Percentiles rank a stretch among this genome's conserved stretches.
Evolutionary conservation across 2,888 invertebrate species (phyloP).

Genomic region (Caenorhabditis zanzibari): DNA sequence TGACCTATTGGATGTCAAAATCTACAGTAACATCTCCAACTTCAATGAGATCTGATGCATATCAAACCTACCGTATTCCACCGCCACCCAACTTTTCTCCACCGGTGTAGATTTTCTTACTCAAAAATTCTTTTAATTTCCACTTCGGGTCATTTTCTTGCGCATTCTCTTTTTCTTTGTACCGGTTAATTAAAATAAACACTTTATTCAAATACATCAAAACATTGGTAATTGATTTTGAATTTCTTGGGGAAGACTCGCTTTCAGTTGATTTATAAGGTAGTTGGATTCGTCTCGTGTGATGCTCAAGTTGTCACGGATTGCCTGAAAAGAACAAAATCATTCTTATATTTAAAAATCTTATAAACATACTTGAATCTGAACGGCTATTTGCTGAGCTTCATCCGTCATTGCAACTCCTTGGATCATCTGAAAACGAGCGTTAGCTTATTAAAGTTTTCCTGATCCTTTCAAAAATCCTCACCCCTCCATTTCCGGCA

Average conservation of each 20-base stretch:
- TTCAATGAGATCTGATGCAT: conserved; percentile 53
- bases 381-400: conserved; percentile 54
- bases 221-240: conserved; percentile 47
- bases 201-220: conserved; percentile 8
- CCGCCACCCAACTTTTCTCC: conserved; percentile 57
- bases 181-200: conserved; percentile 26
- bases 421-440: conserved; percentile 17
- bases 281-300: conserved; percentile 45
- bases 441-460: too few species aligned
- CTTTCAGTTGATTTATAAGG: conserved; percentile 49
- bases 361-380: conserved; percentile 37
- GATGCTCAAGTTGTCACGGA: conserved; percentile 56
- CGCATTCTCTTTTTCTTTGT: not conserved
- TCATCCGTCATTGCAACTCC: conserved; percentile 37
- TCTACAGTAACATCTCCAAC: conserved; percentile 69
- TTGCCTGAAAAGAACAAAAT: conserved; percentile 37
- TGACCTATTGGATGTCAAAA: conserved; percentile 70
- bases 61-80: conserved; percentile 55
- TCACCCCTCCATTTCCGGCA: not conserved
- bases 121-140: not conserved
- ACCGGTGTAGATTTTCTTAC: conserved; percentile 23
- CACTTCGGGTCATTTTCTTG: conserved; percentile 12
- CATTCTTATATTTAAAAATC: not conserved
- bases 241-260: conserved; percentile 50
- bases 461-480: not conserved